phyloP scores from a whole-genome alignment of 2,797 vertebrate species.

The Nannoperca australis region DNA sequence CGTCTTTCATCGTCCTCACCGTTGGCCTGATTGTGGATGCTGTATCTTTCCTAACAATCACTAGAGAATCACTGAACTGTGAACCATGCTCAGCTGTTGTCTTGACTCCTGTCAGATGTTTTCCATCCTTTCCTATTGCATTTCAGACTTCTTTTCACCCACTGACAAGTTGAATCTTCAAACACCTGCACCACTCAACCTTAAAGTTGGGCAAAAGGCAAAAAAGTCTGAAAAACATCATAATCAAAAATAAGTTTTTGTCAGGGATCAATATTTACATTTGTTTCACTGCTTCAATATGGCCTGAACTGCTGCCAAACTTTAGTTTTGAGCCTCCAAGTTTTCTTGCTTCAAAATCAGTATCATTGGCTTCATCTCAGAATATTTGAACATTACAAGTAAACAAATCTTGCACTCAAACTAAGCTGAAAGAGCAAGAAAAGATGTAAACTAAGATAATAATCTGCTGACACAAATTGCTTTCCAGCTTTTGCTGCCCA shows the following conservation, averaged over 20 bases:
- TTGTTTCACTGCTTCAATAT: slow-evolving; percentile 1
- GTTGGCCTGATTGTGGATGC: slow-evolving; percentile 24
- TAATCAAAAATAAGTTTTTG: neutral
- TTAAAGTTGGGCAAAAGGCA: slow-evolving; percentile 3
- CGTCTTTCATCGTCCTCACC: slow-evolving; percentile 22
- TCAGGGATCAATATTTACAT: neutral
- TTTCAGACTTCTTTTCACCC: neutral
- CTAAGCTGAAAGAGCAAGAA: slow-evolving; percentile 12
- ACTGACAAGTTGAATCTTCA: neutral
- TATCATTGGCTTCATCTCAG: neutral
- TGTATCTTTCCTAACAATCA: slow-evolving; percentile 19
- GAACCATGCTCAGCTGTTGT: slow-evolving; percentile 7
- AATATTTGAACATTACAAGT: neutral
- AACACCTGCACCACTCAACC: neutral
- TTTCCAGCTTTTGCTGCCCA: slow-evolving; percentile 21
- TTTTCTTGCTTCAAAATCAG: neutral
- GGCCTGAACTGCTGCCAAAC: neutral
- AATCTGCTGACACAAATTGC: slow-evolving; percentile 24
- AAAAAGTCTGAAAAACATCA: slow-evolving; percentile 18
- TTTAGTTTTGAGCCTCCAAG: neutral
- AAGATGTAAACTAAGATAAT: slow-evolving; percentile 4
- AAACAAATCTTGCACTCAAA: slow-evolving; percentile 12
- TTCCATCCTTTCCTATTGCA: neutral
- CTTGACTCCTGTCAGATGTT: slow-evolving; percentile 25
- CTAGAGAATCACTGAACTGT: slow-evolving; percentile 28